phyloP scores from a whole-genome alignment of 2,113 vertebrate species.

The Mastomys natalensis region DNA sequence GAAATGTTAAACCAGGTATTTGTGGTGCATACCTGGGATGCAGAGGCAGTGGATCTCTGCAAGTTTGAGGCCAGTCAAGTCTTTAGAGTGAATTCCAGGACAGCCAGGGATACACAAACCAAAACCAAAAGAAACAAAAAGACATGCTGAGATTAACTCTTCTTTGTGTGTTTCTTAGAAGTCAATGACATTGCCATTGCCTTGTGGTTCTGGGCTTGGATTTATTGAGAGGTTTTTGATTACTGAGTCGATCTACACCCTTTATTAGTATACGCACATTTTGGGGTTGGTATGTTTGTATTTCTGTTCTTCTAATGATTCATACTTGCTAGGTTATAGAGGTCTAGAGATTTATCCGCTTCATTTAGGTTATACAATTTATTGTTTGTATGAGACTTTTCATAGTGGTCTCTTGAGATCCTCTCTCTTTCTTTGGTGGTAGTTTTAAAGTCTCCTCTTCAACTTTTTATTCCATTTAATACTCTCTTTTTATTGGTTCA shows the following conservation, averaged over 20 bases:
- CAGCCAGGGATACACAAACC: background rate
- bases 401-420: background rate
- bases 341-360: background rate
- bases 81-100: background rate
- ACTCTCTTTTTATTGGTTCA: background rate
- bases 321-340: background rate
- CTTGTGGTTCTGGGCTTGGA: slow-evolving; percentile 11
- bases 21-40: background rate
- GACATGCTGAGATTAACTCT: background rate
- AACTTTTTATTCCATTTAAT: background rate
- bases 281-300: background rate
- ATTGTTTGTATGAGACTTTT: background rate
- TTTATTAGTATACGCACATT: background rate
- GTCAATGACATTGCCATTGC: background rate
- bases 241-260: background rate
- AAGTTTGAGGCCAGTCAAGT: background rate
- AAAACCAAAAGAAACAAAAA: background rate
- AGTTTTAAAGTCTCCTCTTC: background rate
- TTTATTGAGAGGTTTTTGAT: background rate
- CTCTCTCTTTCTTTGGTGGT: background rate
- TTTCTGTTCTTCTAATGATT: background rate
- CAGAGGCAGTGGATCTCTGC: background rate
- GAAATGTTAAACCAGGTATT: background rate
- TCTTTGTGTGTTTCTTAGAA: slow-evolving; percentile 51
- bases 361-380: background rate